A percentile compares a stretch with the other conserved stretches of the same genome.
Conservation (phyloP, 2,113 vertebrate species). For the Semnornis frantzii region DNA sequence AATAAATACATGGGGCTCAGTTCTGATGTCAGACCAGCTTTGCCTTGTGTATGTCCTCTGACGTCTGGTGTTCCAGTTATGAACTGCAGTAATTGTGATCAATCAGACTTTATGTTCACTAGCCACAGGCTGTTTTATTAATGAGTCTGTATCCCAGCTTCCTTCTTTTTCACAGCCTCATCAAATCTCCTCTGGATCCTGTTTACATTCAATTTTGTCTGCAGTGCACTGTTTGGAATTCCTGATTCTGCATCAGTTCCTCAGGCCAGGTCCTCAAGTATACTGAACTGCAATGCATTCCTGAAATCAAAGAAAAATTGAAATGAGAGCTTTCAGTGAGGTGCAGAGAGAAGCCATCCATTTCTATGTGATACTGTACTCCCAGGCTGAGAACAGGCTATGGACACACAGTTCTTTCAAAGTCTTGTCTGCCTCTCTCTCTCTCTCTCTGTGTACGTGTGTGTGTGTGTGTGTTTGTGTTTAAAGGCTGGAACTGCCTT, state of each 20-base stretch:
- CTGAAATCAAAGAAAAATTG: constrained; percentile 37
- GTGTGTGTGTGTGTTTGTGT: background rate
- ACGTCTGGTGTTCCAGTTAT: constrained; percentile 3
- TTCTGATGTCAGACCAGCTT: background rate
- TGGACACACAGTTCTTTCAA: background rate
- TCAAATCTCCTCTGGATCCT: constrained; percentile 44
- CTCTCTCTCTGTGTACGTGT: background rate
- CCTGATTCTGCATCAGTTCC: background rate
- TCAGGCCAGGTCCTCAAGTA: background rate
- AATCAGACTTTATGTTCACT: constrained; percentile 35
- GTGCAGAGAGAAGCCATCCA: background rate
- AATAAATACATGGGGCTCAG: background rate
- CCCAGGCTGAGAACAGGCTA: background rate
- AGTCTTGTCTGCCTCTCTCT: background rate
- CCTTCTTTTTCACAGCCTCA: constrained; percentile 7
- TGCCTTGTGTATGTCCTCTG: background rate
- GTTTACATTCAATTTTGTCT: constrained; percentile 44
- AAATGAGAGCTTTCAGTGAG: constrained; percentile 11
- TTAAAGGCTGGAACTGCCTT: constrained; percentile 13
- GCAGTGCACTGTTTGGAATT: background rate
- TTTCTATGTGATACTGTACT: constrained; percentile 18
- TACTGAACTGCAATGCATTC: background rate
- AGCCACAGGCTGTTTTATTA: constrained; percentile 31
- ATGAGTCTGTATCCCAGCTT: constrained; percentile 36
- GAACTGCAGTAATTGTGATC: constrained; percentile 46